Evolutionary conservation across 2,888 invertebrate species (phyloP).

Genomic region (Drosophila imparisetae): DNA sequence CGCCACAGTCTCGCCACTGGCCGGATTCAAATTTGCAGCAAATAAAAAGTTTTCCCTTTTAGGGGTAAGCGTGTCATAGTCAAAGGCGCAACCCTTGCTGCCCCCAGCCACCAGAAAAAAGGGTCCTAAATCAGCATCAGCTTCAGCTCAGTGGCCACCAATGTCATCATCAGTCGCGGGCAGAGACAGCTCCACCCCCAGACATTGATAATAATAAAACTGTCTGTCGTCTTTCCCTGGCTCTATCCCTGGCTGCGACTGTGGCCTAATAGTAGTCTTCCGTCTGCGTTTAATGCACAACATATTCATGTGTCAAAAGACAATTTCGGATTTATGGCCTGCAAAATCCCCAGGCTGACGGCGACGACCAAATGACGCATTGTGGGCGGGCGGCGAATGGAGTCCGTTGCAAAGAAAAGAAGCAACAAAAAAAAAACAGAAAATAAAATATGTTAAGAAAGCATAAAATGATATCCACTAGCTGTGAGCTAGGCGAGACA

Average conservation of each 20-base stretch:
- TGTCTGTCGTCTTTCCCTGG: conserved; percentile 48
- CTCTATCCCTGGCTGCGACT: conserved; percentile 17
- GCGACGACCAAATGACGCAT: conserved; percentile 60
- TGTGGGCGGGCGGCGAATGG: conserved; percentile 45
- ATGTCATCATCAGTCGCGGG: conserved; percentile 69
- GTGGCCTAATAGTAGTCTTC: conserved; percentile 48
- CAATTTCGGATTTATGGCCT: conserved; percentile 81
- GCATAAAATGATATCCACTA: conserved; percentile 76
- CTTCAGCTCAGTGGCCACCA: conserved; percentile 67
- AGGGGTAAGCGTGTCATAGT: conserved; percentile 3
- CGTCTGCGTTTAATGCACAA: conserved; percentile 78
- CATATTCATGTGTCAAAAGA: conserved; percentile 83
- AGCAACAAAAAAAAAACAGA: conserved; percentile 21
- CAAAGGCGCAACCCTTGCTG: conserved; percentile 43
- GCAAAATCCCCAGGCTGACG: conserved; percentile 64
- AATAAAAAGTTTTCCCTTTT: conserved; percentile 41
- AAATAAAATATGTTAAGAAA: conserved; percentile 79
- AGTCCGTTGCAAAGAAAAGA: conserved; percentile 24
- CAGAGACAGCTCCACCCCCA: conserved; percentile 26
- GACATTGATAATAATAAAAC: conserved; percentile 74
- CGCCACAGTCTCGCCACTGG: not conserved
- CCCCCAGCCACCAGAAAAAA: conserved; percentile 7
- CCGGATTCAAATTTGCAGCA: conserved; percentile 53
- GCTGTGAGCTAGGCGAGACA: conserved; percentile 25
- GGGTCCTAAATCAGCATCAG: conserved; percentile 57